These are phyloP conservation scores for Ammospiza nelsoni DNA, from an alignment of 2,113 vertebrate genomes.

Conservation along the genomic window DNA sequence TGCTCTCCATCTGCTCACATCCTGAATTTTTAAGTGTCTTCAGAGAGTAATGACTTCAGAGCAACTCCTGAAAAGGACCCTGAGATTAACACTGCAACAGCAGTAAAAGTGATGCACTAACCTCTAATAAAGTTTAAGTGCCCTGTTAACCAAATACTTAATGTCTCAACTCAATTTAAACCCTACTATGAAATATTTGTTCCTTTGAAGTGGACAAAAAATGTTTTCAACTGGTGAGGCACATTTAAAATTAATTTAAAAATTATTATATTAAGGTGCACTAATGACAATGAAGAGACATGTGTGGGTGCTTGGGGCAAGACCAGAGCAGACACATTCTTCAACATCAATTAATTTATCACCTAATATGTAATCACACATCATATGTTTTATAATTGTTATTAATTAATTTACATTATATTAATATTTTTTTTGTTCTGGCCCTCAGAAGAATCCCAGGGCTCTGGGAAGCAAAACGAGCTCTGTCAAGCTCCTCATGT, in stretches of 20 bases:
- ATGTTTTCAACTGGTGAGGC: neutral
- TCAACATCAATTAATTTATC: neutral
- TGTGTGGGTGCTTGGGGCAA: neutral
- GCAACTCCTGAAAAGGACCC: neutral
- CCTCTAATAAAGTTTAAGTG: neutral
- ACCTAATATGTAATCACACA: neutral
- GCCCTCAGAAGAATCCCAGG: neutral
- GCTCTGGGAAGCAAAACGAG: neutral
- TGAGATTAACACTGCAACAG: neutral
- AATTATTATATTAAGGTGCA: neutral
- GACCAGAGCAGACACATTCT: neutral
- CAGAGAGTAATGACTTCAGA: neutral
- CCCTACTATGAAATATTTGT: neutral
- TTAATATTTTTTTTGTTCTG: neutral
- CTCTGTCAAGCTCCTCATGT: neutral
- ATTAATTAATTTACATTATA: neutral
- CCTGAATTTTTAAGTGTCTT: neutral
- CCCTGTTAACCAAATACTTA: conserved; percentile 1
- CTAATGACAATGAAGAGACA: neutral
- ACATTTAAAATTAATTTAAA: neutral
- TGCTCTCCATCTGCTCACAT: neutral
- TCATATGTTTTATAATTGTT: neutral
- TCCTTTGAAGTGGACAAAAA: neutral
- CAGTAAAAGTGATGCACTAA: neutral
- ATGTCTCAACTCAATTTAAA: neutral